Percentiles rank a stretch among this genome's conserved stretches.
These are phyloP conservation scores for Ceratina calcarata DNA, from an alignment of 1,140 invertebrate species.

Conservation along the genomic window DNA sequence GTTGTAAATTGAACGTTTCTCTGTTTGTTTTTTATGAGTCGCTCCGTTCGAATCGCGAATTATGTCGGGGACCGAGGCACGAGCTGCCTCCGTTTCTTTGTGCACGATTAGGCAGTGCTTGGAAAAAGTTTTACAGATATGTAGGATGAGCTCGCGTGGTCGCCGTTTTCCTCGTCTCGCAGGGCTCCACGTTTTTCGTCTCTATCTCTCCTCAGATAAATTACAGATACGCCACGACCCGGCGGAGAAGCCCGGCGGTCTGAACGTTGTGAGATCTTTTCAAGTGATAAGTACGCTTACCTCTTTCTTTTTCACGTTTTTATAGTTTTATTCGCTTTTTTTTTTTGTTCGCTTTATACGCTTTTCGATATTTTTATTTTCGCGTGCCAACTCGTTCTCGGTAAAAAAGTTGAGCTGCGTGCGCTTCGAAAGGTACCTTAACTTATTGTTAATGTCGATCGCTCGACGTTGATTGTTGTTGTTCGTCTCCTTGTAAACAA, in stretches of 20 bases:
- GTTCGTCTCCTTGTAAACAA: neutral
- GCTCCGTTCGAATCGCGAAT: slow-evolving; percentile 4
- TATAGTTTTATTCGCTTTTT: neutral
- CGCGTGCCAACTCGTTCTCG: slow-evolving; percentile 1
- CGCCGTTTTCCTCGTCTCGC: neutral
- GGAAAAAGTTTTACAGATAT: slow-evolving; percentile 62
- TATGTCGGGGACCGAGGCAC: neutral
- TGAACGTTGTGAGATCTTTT: slow-evolving; percentile 28
- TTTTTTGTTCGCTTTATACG: neutral
- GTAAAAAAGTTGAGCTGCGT: slow-evolving; percentile 40
- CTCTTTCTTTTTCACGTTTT: neutral
- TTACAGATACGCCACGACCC: neutral
- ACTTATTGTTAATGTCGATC: slow-evolving; percentile 40
- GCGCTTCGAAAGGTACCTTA: slow-evolving; percentile 17
- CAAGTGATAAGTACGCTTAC: slow-evolving; percentile 38
- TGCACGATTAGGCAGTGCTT: slow-evolving; percentile 66
- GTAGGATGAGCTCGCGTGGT: slow-evolving; percentile 47
- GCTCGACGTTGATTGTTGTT: slow-evolving; percentile 2
- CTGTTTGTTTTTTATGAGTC: neutral
- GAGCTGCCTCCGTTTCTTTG: slow-evolving; percentile 11
- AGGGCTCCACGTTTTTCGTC: neutral
- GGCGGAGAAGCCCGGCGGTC: neutral
- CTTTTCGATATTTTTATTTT: neutral
- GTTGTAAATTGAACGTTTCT: slow-evolving; percentile 23
- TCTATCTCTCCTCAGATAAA: neutral